These are phyloP conservation scores for Ips nitidus DNA, from an alignment of 1,140 invertebrate genomes.

Conservation along the genomic window DNA sequence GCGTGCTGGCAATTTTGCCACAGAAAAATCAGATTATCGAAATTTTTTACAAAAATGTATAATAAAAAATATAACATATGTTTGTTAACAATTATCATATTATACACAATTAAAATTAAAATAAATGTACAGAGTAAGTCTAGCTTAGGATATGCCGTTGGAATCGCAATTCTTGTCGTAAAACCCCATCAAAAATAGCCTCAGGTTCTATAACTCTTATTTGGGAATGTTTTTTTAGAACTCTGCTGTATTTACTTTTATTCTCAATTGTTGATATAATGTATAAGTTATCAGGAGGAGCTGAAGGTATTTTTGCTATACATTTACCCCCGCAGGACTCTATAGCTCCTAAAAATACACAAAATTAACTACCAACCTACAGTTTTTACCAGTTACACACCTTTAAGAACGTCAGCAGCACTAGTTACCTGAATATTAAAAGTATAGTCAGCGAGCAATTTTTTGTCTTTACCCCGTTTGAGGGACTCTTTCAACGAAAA, in stretches of 20 bases:
- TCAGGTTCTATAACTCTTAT: constrained; percentile 53
- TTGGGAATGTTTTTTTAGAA: constrained; percentile 46
- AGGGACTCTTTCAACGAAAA: constrained; percentile 54
- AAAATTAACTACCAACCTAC: too few relatives aligned
- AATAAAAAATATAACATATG: too few relatives aligned
- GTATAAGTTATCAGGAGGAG: constrained; percentile 36
- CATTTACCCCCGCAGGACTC: constrained; percentile 48
- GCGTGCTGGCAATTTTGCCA: too few relatives aligned
- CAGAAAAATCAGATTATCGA: too few relatives aligned
- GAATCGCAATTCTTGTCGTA: constrained; percentile 53
- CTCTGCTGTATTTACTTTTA: constrained; percentile 42
- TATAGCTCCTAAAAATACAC: constrained; percentile 45
- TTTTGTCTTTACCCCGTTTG: constrained; percentile 36
- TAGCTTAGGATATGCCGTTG: constrained; percentile 26
- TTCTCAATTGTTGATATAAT: constrained; percentile 44
- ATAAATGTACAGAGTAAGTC: too few relatives aligned
- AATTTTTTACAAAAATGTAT: too few relatives aligned
- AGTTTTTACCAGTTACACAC: constrained; percentile 25
- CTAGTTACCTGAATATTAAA: constrained; percentile 41
- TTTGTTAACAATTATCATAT: too few relatives aligned
- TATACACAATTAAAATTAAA: too few relatives aligned
- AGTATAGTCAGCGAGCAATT: constrained; percentile 43
- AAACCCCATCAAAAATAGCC: constrained; percentile 55
- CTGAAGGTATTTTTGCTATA: constrained; percentile 38
- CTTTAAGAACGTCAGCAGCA: constrained; percentile 47